These are phyloP conservation scores for Haliclona indistincta DNA, from an alignment of 37 sponge, comb jelly and placozoan species.

Conservation along the genomic window DNA sequence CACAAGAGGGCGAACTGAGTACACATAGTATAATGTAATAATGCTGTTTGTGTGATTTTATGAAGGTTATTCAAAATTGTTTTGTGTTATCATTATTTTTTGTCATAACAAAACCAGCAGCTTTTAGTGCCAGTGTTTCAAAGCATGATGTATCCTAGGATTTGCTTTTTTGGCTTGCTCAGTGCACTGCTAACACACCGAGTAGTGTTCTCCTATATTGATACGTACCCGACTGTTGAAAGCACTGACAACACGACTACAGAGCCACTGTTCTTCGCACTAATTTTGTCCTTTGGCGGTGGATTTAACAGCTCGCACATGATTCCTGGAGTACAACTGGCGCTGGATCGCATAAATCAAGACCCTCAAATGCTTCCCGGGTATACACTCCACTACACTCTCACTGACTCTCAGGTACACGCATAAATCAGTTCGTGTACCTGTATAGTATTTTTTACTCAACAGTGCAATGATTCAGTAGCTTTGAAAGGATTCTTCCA, in stretches of 20 bases:
- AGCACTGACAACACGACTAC: no score
- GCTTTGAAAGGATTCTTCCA: not conserved
- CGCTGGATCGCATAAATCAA: constrained; percentile 37
- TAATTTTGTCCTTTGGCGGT: constrained; percentile 37
- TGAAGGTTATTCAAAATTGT: no score
- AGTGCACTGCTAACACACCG: no score
- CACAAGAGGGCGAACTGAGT: constrained; percentile 63
- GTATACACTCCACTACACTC: constrained; percentile 32
- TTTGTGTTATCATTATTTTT: no score
- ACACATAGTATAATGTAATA: constrained; percentile 16
- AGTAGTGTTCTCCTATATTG: no score
- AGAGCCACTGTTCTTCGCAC: constrained; percentile 32
- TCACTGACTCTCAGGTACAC: constrained; percentile 32
- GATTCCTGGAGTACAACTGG: constrained; percentile 26
- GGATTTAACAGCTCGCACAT: constrained; percentile 21
- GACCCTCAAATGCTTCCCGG: constrained; percentile 24
- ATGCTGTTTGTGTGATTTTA: not conserved
- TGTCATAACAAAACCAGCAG: no score
- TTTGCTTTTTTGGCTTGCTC: no score
- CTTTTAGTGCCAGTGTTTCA: no score
- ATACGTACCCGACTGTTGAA: no score
- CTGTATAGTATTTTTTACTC: no score
- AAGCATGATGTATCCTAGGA: no score
- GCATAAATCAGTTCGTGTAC: no score
- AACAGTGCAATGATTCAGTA: constrained; percentile 17